phyloP scores from a whole-genome alignment of 2,888 invertebrate genomes.

The Athalia cordata region DNA sequence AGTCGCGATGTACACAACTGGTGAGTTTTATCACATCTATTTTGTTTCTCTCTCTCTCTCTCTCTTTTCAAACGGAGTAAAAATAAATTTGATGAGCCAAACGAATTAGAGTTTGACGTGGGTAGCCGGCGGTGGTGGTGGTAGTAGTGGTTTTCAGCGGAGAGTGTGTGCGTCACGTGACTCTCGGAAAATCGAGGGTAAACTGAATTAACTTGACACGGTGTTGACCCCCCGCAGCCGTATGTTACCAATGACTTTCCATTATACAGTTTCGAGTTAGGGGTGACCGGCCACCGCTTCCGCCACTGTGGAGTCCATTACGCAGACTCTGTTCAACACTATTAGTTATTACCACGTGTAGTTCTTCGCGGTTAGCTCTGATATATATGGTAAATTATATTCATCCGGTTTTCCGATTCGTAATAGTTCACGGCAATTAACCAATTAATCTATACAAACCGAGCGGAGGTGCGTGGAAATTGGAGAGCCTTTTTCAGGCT shows the following conservation, averaged over 20 bases:
- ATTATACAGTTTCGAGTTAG: conserved; percentile 55
- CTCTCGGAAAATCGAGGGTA: conserved; percentile 57
- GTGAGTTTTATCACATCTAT: conserved; percentile 74
- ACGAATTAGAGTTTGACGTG: conserved; percentile 11
- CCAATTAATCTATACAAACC: neutral
- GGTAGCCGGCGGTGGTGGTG: neutral
- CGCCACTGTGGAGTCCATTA: conserved; percentile 55
- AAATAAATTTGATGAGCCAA: neutral
- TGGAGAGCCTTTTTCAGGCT: neutral
- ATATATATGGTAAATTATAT: too few species aligned
- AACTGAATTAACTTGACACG: conserved; percentile 63
- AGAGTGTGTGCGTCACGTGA: too few species aligned
- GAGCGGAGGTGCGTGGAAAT: too few species aligned
- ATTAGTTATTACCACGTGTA: neutral
- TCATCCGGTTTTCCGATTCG: too few species aligned
- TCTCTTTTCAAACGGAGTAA: neutral
- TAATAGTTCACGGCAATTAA: too few species aligned
- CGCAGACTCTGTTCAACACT: conserved; percentile 10
- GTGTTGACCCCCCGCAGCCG: conserved; percentile 60
- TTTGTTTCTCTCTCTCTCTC: neutral
- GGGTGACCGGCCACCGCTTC: conserved; percentile 27
- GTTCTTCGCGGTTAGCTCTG: neutral
- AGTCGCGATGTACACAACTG: conserved; percentile 87
- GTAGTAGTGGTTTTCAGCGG: neutral
- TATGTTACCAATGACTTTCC: conserved; percentile 65